These are phyloP conservation scores for Campoletis raptor DNA, from an alignment of 2,888 invertebrate species.

Conservation along the genomic window DNA sequence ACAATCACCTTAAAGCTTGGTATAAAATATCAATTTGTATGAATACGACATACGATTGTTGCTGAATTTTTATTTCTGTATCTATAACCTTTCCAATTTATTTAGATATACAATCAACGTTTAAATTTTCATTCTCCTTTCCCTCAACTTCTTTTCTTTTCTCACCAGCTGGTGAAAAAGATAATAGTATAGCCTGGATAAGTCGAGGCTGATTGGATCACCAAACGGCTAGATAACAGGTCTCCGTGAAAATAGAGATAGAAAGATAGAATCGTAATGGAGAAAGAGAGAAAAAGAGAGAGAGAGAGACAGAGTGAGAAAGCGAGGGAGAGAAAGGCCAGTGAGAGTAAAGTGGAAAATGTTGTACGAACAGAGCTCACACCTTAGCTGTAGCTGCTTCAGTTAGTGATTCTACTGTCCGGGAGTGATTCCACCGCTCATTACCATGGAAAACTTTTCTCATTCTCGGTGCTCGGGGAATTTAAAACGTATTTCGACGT, in stretches of 20 bases:
- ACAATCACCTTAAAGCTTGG: background rate
- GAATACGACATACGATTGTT: background rate
- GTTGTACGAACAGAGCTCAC: slow-evolving; percentile 38
- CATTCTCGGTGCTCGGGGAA: slow-evolving; percentile 76
- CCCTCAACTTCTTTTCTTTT: background rate
- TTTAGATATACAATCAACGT: background rate
- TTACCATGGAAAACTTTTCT: slow-evolving; percentile 81
- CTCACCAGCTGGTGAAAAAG: background rate
- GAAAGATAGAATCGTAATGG: slow-evolving; percentile 39
- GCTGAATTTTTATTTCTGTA: background rate
- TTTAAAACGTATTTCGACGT: slow-evolving; percentile 73
- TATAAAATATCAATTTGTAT: background rate
- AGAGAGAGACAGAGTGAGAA: background rate
- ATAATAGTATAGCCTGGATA: slow-evolving; percentile 20
- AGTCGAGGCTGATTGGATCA: slow-evolving; percentile 18
- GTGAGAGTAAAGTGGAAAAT: slow-evolving; percentile 40
- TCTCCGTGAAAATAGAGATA: slow-evolving; percentile 37
- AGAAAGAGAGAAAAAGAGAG: background rate
- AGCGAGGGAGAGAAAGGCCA: background rate
- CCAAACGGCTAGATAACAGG: slow-evolving; percentile 37
- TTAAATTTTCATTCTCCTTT: slow-evolving; percentile 10
- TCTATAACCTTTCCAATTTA: background rate
- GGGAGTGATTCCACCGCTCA: slow-evolving; percentile 74
- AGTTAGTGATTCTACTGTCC: background rate
- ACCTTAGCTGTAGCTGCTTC: slow-evolving; percentile 20